Base-by-base conservation (phyloP, 1,140 invertebrate genomes). In the Brachionus paranguensis region DNA sequence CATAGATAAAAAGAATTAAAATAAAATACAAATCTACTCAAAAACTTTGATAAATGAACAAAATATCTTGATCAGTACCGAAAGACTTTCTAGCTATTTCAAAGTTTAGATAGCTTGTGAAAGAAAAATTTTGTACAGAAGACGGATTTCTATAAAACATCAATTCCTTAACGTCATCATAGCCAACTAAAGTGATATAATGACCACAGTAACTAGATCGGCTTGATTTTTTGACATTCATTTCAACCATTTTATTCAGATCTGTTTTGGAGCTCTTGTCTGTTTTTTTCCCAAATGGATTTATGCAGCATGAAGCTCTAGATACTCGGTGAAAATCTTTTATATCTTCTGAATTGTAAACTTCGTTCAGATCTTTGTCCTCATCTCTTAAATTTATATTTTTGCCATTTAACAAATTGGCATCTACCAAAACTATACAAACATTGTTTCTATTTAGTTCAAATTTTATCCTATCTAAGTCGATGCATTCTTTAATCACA, bases 41-140 rank as follows among this genome's bases (percentile, higher is more conserved):
- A 17, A 41, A 41, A 47, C 17, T 76, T 81, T 60, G 14, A 33
- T 60, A 81, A 41, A 81, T 41, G 29, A 81, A 81, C 41, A 81
- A 45, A 81, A 60, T 81, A 47, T 81, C 78, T 81, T 81, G 50
- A 45, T 81, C 78, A n/a, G 78, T 81, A n/a, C 78, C 78, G 60
- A n/a, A 68, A 24, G 78, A 60, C 29, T 68, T 60, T 81, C 78
- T 60, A 12, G 78, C 50, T 68, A 81, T 60, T 68, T 81, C 78
- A 68, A 81, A 81, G n/a, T 81, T 81, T 41, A 64, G 29, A 60
- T 64, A 81, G 24, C 33, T 64, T 14, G 78, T 81, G 50, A 29
- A 81, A 4, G 78, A 81, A 27, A 81, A 68, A 29, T 43, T 60
- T 27, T 45, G 17, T 24, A 10, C 10, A 20, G 78, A 24, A 12